Evolutionary conservation across 2,888 invertebrate species (phyloP), one percentile per base, ranked within the genome.

Genomic region (Thereva nobilitata): DNA sequence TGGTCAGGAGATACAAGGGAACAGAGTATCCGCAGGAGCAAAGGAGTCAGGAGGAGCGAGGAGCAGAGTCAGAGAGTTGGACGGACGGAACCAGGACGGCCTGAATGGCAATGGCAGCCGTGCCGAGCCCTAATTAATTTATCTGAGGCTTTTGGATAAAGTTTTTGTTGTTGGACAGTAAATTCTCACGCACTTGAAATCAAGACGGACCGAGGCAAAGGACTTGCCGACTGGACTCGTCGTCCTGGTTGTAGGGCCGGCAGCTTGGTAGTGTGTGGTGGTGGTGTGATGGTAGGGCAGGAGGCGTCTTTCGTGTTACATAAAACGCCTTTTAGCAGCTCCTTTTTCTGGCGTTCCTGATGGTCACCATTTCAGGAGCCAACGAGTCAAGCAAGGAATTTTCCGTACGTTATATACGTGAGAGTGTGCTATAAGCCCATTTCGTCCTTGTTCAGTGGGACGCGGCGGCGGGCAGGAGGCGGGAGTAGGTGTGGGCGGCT

Each of bases 121-220:
- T 64, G 57, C 61, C 37, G 61, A 52, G 45, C 41, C 53, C 59
- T 69, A 69, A 69, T 69, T 69, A 69, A 69, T 69, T 69, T 69
- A 69, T 69, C 68, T 69, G 50, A 54, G 54, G 40, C 41, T 63
- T 56, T 59, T 44, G 52, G 64, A 38, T 56, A 52, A 52, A 57
- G 68, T 65, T 65, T 65, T 65, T 53, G 65, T 67, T 66, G 68
- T 66, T 54, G 54, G 12, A 23, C 64, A 52, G 56, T 55, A 50
- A 53, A 63, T 66, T 63, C 54, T 50, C 50, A 64, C 68, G 66
- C 68, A 69, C 55, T 69, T 53, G 52, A 63, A 55, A 50, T 37
- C 10, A 54, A 63, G 55, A 35, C 35, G 47, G 59, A 45, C 37
- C 40, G 49, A 37, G 49, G 38, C 10, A 38, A 47, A 44, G 23